phyloP scores from a whole-genome alignment of 1,140 invertebrate species.

The Chironomus striatipennis region DNA sequence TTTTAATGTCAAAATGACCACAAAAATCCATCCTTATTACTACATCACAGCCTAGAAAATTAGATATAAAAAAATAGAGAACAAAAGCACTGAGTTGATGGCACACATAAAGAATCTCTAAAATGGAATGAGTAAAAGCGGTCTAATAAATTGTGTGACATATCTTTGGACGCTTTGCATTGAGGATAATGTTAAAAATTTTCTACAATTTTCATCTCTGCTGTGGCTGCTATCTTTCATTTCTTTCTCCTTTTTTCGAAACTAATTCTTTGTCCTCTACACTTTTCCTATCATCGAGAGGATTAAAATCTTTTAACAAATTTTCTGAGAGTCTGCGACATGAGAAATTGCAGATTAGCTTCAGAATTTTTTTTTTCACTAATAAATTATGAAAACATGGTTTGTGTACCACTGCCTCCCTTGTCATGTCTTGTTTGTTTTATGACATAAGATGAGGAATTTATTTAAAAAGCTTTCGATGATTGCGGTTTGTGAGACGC shows the following conservation, averaged over 20 bases:
- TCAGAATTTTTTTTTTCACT: not conserved
- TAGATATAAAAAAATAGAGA: no score
- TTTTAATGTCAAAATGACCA: no score
- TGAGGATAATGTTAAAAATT: not conserved
- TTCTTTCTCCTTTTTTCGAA: not conserved
- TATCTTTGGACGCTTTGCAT: conserved; percentile 6
- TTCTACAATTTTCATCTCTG: not conserved
- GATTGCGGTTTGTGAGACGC: no score
- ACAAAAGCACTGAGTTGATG: no score
- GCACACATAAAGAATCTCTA: no score
- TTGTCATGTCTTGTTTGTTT: no score
- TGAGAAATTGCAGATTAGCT: conserved; percentile 8
- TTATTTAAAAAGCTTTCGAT: no score
- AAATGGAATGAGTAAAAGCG: not conserved
- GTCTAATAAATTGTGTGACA: conserved; percentile 13
- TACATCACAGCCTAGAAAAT: no score
- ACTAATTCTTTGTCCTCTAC: not conserved
- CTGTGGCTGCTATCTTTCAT: not conserved
- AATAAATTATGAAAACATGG: conserved; percentile 9
- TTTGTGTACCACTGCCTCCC: not conserved
- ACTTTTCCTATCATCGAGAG: not conserved
- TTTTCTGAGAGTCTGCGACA: conserved; percentile 11
- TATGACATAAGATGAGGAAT: no score
- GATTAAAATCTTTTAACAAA: conserved; percentile 14
- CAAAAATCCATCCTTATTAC: no score